Conservation (phyloP, 2,888 invertebrate genomes). For the Zygothrica quintamaculata region DNA sequence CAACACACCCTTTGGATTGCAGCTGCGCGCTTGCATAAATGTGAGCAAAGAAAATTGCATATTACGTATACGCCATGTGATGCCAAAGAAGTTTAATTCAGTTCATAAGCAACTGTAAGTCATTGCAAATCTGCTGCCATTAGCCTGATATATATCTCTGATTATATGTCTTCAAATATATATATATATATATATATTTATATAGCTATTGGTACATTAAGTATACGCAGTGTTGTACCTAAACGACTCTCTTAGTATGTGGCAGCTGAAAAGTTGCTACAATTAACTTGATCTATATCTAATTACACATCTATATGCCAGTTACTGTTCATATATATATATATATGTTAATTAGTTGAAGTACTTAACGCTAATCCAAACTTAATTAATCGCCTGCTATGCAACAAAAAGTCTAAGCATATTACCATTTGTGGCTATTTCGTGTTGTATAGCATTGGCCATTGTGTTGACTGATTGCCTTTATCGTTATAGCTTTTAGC, state of each 20-base stretch:
- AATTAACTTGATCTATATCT: slow-evolving; percentile 20
- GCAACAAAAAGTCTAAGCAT: slow-evolving; percentile 14
- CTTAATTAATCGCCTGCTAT: slow-evolving; percentile 33
- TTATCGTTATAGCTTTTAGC: slow-evolving; percentile 10
- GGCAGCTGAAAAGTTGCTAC: slow-evolving; percentile 7
- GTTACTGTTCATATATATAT: too few species aligned
- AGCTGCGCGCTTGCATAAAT: slow-evolving; percentile 36
- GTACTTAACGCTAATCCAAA: not conserved
- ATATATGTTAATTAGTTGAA: too few species aligned
- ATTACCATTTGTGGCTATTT: not conserved
- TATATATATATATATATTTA: not conserved
- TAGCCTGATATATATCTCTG: not conserved
- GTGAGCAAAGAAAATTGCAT: slow-evolving; percentile 1
- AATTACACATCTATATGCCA: not conserved
- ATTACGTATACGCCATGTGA: slow-evolving; percentile 60
- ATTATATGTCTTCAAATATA: too few species aligned
- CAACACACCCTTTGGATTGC: slow-evolving; percentile 6
- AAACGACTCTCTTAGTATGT: too few species aligned
- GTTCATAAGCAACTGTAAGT: too few species aligned
- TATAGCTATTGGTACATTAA: slow-evolving; percentile 39
- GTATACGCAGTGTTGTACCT: too few species aligned
- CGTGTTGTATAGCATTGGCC: not conserved
- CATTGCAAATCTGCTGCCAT: not conserved
- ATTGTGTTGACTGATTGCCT: slow-evolving; percentile 3
- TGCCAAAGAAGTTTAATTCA: not conserved